Conservation (phyloP, 2,888 invertebrate genomes). For the Microctonus brassicae region DNA sequence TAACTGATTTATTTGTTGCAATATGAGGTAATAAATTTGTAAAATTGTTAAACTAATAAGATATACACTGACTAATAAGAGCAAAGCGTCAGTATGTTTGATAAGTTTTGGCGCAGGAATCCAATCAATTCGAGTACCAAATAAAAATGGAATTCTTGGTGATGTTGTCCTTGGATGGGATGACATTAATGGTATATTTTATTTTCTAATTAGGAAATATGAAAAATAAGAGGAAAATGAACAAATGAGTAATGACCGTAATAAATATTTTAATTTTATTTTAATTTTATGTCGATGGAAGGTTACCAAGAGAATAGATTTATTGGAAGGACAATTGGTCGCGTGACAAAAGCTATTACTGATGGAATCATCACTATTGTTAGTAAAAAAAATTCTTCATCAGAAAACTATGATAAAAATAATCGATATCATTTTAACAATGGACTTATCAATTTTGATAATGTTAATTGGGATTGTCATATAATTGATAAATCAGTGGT, state of each 20-base stretch:
- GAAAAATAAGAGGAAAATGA: not conserved
- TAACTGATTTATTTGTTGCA: not conserved
- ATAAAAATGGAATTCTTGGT: constrained; percentile 68
- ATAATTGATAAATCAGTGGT: constrained; percentile 56
- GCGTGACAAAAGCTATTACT: constrained; percentile 71
- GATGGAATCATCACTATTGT: constrained; percentile 69
- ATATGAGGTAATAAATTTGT: not conserved
- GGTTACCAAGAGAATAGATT: constrained; percentile 70
- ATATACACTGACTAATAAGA: constrained; percentile 70
- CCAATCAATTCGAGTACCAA: constrained; percentile 71
- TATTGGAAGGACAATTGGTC: constrained; percentile 73
- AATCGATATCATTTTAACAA: constrained; percentile 33
- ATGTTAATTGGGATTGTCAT: constrained; percentile 67
- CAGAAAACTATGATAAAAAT: constrained; percentile 17
- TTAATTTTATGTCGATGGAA: constrained; percentile 44
- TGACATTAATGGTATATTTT: constrained; percentile 69
- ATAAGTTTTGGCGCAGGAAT: constrained; percentile 74
- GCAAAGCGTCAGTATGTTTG: constrained; percentile 67
- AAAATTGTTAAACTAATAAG: constrained; percentile 45
- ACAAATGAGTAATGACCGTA: no score
- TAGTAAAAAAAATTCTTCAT: constrained; percentile 66
- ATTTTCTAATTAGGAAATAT: not conserved
- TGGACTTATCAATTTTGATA: constrained; percentile 70
- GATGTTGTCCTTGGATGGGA: constrained; percentile 74
- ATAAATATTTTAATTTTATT: no score